A percentile compares a stretch with the other conserved stretches of the same genome.
These are phyloP conservation scores for Monodelphis domestica DNA, from an alignment of 2,797 vertebrate genomes.

Conservation along the genomic window DNA sequence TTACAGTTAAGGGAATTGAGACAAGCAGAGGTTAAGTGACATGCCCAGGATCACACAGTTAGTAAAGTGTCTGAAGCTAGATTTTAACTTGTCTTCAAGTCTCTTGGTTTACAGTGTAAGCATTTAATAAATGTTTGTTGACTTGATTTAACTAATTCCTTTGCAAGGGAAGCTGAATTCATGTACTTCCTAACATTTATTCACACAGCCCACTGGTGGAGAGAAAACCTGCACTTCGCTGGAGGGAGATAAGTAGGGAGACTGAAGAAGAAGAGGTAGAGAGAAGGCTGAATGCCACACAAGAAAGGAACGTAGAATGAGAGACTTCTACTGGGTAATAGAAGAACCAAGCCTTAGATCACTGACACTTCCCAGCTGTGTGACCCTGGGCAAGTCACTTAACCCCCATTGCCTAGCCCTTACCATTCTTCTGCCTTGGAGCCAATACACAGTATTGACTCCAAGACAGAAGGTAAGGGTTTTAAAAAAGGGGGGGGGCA, in stretches of 20 bases:
- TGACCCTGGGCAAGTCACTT: no score
- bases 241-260: not conserved
- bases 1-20: not conserved
- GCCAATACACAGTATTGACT: no score
- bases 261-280: not conserved
- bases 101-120: not conserved
- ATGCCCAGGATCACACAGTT: not conserved
- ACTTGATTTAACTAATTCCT: not conserved
- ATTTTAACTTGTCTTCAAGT: not conserved
- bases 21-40: not conserved
- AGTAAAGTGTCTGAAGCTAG: not conserved
- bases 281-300: not conserved
- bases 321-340: not conserved
- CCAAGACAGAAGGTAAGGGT: no score
- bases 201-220: not conserved
- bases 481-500: no score
- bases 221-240: not conserved
- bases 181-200: not conserved
- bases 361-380: no score
- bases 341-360: not conserved
- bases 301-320: not conserved
- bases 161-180: not conserved
- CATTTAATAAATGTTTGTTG: not conserved
- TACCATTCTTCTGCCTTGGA: no score
- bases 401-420: no score